Evolutionary conservation across 2,113 vertebrate genomes (phyloP).

Genomic region (Dipodomys spectabilis): DNA sequence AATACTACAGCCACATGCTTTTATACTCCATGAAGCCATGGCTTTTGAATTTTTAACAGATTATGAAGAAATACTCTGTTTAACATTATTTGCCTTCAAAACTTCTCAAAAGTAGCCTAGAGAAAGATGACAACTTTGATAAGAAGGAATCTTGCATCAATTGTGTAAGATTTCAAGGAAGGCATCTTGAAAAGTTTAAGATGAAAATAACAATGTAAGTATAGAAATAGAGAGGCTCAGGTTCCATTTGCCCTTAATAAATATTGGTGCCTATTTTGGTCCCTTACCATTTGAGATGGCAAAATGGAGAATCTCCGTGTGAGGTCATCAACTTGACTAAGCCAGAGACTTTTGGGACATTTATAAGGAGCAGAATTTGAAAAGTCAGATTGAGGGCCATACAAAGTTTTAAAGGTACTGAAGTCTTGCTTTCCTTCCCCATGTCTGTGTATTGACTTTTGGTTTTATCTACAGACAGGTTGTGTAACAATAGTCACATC

Average conservation of each 20-base stretch:
- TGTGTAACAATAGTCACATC: accelerated
- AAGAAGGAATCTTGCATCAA: not conserved
- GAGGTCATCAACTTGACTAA: not conserved
- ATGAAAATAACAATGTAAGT: not conserved
- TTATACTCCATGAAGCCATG: no score
- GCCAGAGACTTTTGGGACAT: not conserved
- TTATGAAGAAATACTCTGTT: no score
- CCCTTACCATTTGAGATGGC: no score
- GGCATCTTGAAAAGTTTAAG: not conserved
- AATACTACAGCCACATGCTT: no score
- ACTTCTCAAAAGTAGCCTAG: not conserved
- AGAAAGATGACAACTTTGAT: not conserved
- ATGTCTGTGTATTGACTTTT: not conserved
- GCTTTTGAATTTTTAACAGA: no score
- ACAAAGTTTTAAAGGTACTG: not conserved
- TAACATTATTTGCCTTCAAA: not conserved
- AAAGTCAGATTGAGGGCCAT: not conserved
- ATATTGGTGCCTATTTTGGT: not conserved
- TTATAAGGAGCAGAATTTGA: not conserved
- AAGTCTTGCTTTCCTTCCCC: not conserved
- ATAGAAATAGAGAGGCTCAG: not conserved
- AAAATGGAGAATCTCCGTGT: not conserved
- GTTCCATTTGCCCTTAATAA: not conserved
- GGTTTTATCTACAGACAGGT: not conserved
- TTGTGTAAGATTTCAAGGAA: not conserved